Conservation (phyloP, 2,113 vertebrate species). For the Eidolon helvum region DNA sequence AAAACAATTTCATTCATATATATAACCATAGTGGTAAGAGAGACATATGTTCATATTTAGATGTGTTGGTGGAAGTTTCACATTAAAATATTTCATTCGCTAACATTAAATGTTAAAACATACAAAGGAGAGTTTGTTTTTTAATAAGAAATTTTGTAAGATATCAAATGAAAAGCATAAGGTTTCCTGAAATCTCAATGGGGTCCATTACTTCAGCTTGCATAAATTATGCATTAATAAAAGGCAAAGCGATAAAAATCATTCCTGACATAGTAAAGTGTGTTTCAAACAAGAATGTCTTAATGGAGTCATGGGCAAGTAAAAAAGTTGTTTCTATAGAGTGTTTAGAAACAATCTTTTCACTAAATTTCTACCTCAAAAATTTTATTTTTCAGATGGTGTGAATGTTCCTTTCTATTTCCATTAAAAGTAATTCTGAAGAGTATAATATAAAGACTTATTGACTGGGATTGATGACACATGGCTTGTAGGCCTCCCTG, state of each 20-base stretch:
- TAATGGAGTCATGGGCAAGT: background rate
- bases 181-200: background rate
- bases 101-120: slow-evolving; percentile 32
- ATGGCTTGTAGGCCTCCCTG: background rate
- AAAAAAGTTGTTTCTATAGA: background rate
- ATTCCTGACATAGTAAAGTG: background rate
- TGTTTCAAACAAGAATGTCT: background rate
- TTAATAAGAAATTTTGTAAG: background rate
- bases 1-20: background rate
- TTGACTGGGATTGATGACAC: background rate
- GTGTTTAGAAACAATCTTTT: background rate
- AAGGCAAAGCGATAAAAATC: background rate
- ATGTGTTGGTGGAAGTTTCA: background rate
- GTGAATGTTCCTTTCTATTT: background rate
- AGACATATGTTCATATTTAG: slow-evolving; percentile 19
- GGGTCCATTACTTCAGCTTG: background rate
- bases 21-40: background rate
- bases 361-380: background rate
- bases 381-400: background rate
- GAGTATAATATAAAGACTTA: background rate
- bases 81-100: background rate
- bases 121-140: background rate
- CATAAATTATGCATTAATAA: background rate
- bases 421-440: background rate
- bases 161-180: background rate